Base-by-base conservation (phyloP, 2,113 vertebrate genomes). In the Toxotes jaculatrix region DNA sequence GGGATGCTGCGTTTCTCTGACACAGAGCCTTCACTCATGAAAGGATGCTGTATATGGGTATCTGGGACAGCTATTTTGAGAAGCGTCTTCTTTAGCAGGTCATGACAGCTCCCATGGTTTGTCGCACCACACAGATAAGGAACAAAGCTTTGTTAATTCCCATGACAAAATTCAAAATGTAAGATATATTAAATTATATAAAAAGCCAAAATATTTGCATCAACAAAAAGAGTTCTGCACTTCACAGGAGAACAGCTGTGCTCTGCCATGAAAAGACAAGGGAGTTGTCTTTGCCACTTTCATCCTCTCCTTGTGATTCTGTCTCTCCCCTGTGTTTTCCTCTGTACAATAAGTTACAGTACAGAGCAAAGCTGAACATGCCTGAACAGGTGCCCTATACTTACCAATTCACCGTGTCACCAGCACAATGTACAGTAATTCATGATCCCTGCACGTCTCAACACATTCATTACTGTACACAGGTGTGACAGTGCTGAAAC, bases 51-150 rank as follows among this genome's bases (percentile, higher is more conserved):
- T 71, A 80, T 90, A 81, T 86, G 73, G 71, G 66, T 90, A 93
- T 90, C 85, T 93, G 88, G 92, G 91, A 85, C 93, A 89, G 90
- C 85, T 92, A 92, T 92, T 93, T 93, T 89, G 69, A 67, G 93
- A 69, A 27, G 45, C 31, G 49, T 86, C 56, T 61, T 73, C 78
- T 80, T 89, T 77, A 84, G 87, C 77, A 73, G 89, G 91, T 89
- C 91, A 89, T 78, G 82, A 85, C 84, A 85, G 79, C 84, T 71
- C 71, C 42, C 62, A 5, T 59, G 85, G 76, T 79, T 91, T 85
- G 56, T 83, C 79, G 83, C 74, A 63, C 12, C 3, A 53, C 14
- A 64, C 31, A 76, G 76, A 62, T 74, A 71, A 63, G 51, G 32
- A 87, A 74, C 32, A n/a, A 23, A 72, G 66, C 32, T 3, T 21